Evolutionary conservation across 2,113 vertebrate species (phyloP).

Genomic region (Trogon surrucura): DNA sequence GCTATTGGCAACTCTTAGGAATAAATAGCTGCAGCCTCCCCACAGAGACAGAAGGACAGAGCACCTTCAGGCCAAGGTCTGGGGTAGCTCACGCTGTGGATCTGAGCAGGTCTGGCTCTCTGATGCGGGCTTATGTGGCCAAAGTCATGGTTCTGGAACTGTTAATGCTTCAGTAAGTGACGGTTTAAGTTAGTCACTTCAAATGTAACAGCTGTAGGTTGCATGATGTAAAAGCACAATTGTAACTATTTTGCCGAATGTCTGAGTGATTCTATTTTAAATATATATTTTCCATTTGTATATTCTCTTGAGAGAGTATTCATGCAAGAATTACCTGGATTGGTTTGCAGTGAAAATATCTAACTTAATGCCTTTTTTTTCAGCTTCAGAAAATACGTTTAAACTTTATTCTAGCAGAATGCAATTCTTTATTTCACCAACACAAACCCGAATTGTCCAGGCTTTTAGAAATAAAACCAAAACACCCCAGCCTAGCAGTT

Average conservation of each 20-base stretch:
- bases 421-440: neutral
- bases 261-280: neutral
- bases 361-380: neutral
- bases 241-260: neutral
- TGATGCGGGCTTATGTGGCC: accelerated
- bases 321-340: neutral
- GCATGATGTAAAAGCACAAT: neutral
- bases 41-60: neutral
- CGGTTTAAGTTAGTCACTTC: neutral
- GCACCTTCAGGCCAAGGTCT: neutral
- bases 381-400: neutral
- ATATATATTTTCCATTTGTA: neutral
- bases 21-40: neutral
- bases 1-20: neutral
- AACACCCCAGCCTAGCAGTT: neutral
- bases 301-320: neutral
- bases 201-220: neutral
- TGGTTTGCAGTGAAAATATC: neutral
- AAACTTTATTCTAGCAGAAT: neutral
- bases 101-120: neutral
- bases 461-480: neutral
- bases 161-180: neutral
- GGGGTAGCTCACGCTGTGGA: neutral
- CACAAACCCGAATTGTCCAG: neutral
- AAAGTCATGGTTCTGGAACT: accelerated